These are phyloP conservation scores for Lypha dubia DNA, from an alignment of 2,888 invertebrate species.

Conservation along the genomic window DNA sequence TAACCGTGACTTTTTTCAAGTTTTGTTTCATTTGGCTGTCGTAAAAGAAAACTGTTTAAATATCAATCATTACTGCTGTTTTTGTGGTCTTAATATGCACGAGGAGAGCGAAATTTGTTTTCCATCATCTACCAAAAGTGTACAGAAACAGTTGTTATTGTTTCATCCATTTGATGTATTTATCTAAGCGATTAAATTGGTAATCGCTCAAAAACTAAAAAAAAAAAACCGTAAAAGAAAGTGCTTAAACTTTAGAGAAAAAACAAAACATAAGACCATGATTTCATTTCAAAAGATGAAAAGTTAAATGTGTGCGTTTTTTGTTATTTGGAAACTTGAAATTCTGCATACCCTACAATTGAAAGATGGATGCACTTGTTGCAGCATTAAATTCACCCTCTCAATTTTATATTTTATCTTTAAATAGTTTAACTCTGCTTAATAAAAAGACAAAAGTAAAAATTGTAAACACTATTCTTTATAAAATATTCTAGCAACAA, in stretches of 20 bases:
- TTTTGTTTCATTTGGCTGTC: constrained; percentile 39
- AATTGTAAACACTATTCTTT: too few relatives aligned
- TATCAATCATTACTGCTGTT: constrained; percentile 40
- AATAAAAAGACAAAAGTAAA: too few relatives aligned
- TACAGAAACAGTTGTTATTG: constrained; percentile 43
- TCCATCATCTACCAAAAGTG: constrained; percentile 21
- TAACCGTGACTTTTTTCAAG: constrained; percentile 13
- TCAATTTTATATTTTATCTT: too few relatives aligned
- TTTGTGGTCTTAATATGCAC: constrained; percentile 30
- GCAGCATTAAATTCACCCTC: neutral
- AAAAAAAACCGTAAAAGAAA: constrained; percentile 59
- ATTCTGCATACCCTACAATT: constrained; percentile 21
- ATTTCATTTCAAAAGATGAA: constrained; percentile 37
- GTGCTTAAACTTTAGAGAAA: constrained; percentile 57
- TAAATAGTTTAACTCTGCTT: too few relatives aligned
- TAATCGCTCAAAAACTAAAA: constrained; percentile 44
- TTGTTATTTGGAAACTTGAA: neutral
- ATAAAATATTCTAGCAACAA: neutral
- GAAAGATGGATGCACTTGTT: neutral
- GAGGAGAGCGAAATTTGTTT: constrained; percentile 29
- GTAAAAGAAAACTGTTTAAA: constrained; percentile 42
- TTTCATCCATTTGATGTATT: constrained; percentile 48
- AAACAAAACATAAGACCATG: constrained; percentile 24
- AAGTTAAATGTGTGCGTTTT: neutral
- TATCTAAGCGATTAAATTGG: constrained; percentile 63